phyloP scores from a whole-genome alignment of 2,888 invertebrate genomes.

The Steinernema hermaphroditum region DNA sequence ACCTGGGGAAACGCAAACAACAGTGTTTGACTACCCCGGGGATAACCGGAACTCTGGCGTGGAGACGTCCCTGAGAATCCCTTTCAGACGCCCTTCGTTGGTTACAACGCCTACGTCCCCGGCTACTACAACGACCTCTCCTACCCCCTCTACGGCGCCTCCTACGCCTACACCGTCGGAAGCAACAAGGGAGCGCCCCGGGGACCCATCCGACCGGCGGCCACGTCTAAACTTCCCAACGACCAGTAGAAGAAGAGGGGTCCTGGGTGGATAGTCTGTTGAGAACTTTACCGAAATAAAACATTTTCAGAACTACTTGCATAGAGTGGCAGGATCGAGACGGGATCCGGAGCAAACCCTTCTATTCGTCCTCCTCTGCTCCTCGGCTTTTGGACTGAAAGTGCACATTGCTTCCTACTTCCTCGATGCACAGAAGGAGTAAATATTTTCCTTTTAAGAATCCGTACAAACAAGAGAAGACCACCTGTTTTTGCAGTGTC shows the following conservation, averaged over 20 bases:
- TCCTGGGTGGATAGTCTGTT: too few relatives aligned
- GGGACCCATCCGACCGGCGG: not conserved
- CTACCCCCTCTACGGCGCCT: not conserved
- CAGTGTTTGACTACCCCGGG: not conserved
- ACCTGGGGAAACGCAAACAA: not conserved
- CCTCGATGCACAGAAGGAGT: too few relatives aligned
- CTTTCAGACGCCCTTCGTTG: not conserved
- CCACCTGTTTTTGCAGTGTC: not conserved
- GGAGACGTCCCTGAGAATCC: not conserved
- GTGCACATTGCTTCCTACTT: too few relatives aligned
- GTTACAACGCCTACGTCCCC: not conserved
- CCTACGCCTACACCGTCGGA: constrained; percentile 7
- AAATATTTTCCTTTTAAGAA: too few relatives aligned
- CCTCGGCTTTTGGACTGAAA: too few relatives aligned
- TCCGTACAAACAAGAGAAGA: too few relatives aligned
- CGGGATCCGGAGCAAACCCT: too few relatives aligned
- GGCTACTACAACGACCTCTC: constrained; percentile 20
- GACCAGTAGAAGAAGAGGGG: constrained; percentile 1
- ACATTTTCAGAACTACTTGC: too few relatives aligned
- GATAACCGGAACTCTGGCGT: not conserved
- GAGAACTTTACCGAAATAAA: too few relatives aligned
- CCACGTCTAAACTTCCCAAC: not conserved
- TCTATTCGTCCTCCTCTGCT: too few relatives aligned
- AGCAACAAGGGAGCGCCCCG: not conserved
- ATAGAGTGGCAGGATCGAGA: too few relatives aligned